Conservation (phyloP, 2,888 invertebrate species). For the Ophion ventricosus region DNA sequence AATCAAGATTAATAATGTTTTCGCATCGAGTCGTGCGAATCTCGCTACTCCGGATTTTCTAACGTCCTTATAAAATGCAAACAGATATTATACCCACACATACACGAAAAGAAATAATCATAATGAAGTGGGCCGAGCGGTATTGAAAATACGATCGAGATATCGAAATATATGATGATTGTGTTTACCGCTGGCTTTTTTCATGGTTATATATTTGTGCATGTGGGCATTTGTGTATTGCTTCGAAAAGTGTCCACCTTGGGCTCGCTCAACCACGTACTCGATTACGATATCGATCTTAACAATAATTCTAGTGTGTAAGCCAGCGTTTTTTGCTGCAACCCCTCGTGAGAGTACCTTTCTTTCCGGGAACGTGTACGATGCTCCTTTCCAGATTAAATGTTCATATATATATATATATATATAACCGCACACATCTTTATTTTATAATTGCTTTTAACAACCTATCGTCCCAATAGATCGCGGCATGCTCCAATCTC, state of each 20-base stretch:
- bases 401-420: slow-evolving; percentile 18
- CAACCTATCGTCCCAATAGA: slow-evolving; percentile 63
- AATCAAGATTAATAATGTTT: slow-evolving; percentile 33
- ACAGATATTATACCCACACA: slow-evolving; percentile 5
- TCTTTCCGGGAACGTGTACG: slow-evolving; percentile 61
- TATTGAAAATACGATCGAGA: slow-evolving; percentile 45
- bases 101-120: slow-evolving; percentile 20
- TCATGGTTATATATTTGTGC: neutral
- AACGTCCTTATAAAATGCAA: slow-evolving; percentile 27
- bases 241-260: slow-evolving; percentile 24
- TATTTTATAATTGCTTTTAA: slow-evolving; percentile 69
- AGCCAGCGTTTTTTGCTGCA: slow-evolving; percentile 28
- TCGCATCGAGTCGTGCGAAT: slow-evolving; percentile 29
- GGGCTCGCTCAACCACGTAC: slow-evolving; percentile 56
- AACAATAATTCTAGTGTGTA: slow-evolving; percentile 46
- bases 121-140: slow-evolving; percentile 53
- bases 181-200: slow-evolving; percentile 13
- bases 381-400: slow-evolving; percentile 48
- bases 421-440: slow-evolving; percentile 17
- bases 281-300: slow-evolving; percentile 66
- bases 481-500: slow-evolving; percentile 48
- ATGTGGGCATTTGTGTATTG: neutral
- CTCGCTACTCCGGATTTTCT: slow-evolving; percentile 55
- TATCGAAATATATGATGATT: slow-evolving; percentile 35
- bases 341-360: slow-evolving; percentile 47